Conservation (phyloP, 2,888 invertebrate species). For the Bursaphelenchus okinawaensis region DNA sequence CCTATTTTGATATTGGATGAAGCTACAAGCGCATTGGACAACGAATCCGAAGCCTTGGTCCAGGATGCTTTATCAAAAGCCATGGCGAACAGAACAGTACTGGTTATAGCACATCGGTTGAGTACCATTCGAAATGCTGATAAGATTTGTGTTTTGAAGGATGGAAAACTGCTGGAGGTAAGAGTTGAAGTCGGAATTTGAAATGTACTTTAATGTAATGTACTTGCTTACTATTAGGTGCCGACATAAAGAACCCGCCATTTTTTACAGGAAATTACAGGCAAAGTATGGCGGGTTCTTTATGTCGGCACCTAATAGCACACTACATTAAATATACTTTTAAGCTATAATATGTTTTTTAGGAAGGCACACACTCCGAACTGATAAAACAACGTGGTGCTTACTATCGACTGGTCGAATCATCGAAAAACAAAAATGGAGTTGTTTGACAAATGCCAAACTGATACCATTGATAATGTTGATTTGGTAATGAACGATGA, state of each 20-base stretch:
- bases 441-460: no score
- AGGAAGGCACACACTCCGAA: slow-evolving; percentile 68
- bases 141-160: slow-evolving; percentile 79
- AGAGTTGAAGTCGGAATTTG: no score
- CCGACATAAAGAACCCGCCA: no score
- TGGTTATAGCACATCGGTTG: slow-evolving; percentile 89
- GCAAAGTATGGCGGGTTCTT: no score
- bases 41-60: slow-evolving; percentile 42
- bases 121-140: slow-evolving; percentile 87
- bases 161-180: slow-evolving; percentile 78
- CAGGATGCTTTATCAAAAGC: slow-evolving; percentile 75
- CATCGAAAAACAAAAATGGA: background rate
- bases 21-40: slow-evolving; percentile 80
- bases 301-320: no score
- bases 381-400: slow-evolving; percentile 73
- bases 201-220: no score
- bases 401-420: slow-evolving; percentile 66
- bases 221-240: no score
- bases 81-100: slow-evolving; percentile 74
- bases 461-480: no score
- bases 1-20: slow-evolving; percentile 77
- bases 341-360: no score
- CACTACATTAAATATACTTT: no score
- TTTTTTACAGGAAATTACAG: no score
- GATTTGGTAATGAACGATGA: no score